Base-by-base conservation (phyloP, 2,113 vertebrate species). In the Corythornis cristatus region DNA sequence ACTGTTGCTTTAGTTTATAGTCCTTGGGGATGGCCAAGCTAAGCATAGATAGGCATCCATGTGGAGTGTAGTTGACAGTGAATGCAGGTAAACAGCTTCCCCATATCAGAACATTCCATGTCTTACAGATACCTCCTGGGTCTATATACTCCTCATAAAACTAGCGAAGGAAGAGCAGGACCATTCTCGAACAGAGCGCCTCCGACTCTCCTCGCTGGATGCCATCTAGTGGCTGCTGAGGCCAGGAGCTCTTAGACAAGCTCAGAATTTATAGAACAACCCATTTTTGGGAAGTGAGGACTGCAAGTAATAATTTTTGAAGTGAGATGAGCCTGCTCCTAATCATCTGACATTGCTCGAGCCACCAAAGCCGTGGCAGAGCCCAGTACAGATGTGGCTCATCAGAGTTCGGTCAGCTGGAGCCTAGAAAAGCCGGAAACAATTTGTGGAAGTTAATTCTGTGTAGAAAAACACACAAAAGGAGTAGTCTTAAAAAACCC, bases 161-260 rank as follows among this genome's bases (percentile, higher is more conserved):
- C 5, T 8, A 25, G 35, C 2, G 33, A 13, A 14, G 8, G 17
- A 9, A 28, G 45, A 51, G 37, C 29, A 51, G 22, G 61, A 21
- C 1, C 4, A 5, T 29, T 23, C 43, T 37, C 37, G 37, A 37
- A 37, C 37, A 37, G 37, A 37, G 37, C 37, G 9, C 37, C 31
- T 3, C 21, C 1, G 6, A 46, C 31, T 3, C 1, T 11, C 9
- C 5, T 16, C 19, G 12, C 68, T 43, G 17, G 12, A 12, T 84
- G 88, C 77, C 86, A 82, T 42, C 86, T 92, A 22, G 45, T 54
- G 92, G 88, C 83, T 88, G 42, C 66, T 33, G 54, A 29, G 35
- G 12, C 43, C 33, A 20, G 18, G 35, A 77, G 48, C 57, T 53
- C 45, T 28, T 13, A 3, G 42, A 10, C 4, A 14, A 71, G 14